Percentiles rank a stretch among this genome's conserved stretches.
Evolutionary conservation across 2,113 vertebrate species (phyloP).

Genomic region (Anhinga rufa): DNA sequence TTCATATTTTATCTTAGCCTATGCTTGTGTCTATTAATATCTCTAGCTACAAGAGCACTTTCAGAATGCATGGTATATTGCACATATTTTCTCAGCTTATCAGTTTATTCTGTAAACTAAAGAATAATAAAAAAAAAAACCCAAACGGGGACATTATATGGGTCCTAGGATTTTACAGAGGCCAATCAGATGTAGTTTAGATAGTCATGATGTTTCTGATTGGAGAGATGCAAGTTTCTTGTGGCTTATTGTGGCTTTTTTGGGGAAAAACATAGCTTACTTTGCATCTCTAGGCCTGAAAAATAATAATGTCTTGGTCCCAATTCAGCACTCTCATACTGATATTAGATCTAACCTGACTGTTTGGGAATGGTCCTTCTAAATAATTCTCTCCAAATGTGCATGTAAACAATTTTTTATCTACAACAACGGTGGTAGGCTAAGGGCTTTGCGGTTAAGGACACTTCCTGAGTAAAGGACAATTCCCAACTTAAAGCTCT

Average conservation of each 20-base stretch:
- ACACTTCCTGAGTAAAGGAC: background rate
- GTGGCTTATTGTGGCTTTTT: slow-evolving; percentile 47
- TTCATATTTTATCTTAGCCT: slow-evolving; percentile 41
- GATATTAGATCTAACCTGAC: background rate
- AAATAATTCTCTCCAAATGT: background rate
- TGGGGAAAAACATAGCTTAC: background rate
- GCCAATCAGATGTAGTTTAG: slow-evolving; percentile 74
- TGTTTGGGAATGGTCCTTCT: background rate
- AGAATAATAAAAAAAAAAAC: background rate
- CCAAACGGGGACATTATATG: slow-evolving; percentile 24
- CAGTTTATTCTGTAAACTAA: slow-evolving; percentile 48
- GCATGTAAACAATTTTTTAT: background rate
- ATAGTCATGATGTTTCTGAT: slow-evolving; percentile 73
- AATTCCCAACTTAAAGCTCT: background rate
- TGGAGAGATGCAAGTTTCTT: slow-evolving; percentile 72
- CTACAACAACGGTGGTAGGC: rapidly evolving
- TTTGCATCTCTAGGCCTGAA: slow-evolving; percentile 13
- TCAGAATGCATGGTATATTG: slow-evolving; percentile 41
- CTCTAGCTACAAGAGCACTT: slow-evolving; percentile 58
- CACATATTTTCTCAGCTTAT: slow-evolving; percentile 54
- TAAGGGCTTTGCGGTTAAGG: background rate
- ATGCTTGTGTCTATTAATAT: slow-evolving; percentile 68
- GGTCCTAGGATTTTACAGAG: slow-evolving; percentile 65
- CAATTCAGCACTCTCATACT: background rate
- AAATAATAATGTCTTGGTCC: background rate